A percentile compares a stretch with the other conserved stretches of the same genome.
These are phyloP conservation scores for Callionymus lyra DNA, from an alignment of 2,113 vertebrate species.

Conservation along the genomic window DNA sequence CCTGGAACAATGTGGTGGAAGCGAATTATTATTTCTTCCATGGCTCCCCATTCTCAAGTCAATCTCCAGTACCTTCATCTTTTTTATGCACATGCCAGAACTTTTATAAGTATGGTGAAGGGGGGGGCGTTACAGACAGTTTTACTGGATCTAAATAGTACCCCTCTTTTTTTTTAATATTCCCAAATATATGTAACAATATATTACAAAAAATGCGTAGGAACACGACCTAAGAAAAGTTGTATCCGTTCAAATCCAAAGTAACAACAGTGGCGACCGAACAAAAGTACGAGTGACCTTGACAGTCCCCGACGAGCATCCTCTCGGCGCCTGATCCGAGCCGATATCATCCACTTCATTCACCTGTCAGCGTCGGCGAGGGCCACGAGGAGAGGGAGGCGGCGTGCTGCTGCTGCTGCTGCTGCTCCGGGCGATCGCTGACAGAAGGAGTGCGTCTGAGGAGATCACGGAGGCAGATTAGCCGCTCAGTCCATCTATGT, in stretches of 20 bases:
- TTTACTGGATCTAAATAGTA: no score
- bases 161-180: no score
- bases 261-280: conserved; percentile 9
- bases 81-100: no score
- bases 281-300: conserved; percentile 51
- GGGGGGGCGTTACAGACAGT: no score
- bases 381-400: conserved; percentile 36
- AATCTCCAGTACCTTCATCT: no score
- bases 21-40: no score
- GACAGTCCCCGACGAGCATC: conserved; percentile 31
- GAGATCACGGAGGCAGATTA: conserved; percentile 59
- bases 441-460: conserved; percentile 54
- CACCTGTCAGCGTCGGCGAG: conserved; percentile 49
- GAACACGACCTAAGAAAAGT: no score
- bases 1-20: no score
- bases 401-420: conserved; percentile 35
- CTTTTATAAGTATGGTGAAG: no score
- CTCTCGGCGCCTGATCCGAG: conserved; percentile 40
- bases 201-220: no score
- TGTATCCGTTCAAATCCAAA: neutral
- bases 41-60: no score
- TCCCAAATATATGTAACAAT: no score
- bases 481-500: conserved; percentile 61
- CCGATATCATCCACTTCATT: conserved; percentile 56
- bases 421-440: conserved; percentile 50